Conservation (phyloP, 1,140 invertebrate species). For the Sogatella furcifera region DNA sequence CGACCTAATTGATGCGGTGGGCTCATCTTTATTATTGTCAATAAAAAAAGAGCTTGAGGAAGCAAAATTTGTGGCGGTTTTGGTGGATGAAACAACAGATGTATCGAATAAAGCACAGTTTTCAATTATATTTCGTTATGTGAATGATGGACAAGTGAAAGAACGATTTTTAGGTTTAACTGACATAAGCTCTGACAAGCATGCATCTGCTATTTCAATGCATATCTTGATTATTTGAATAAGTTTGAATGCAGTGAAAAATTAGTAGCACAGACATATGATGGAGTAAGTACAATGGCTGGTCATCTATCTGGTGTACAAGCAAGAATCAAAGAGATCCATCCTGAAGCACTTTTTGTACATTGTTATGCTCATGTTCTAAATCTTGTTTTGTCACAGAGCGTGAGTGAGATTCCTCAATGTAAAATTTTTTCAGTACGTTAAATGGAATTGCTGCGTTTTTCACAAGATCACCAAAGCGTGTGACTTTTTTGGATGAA, state of each 20-base stretch:
- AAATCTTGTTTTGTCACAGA: too few species aligned
- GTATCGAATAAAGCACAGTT: background rate
- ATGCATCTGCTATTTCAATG: background rate
- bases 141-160: background rate
- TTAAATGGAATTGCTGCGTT: too few species aligned
- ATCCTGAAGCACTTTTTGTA: too few species aligned
- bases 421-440: too few species aligned
- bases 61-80: background rate
- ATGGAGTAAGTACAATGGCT: too few species aligned
- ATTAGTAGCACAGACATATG: background rate
- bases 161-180: background rate
- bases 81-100: background rate
- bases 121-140: background rate
- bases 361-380: too few species aligned
- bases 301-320: too few species aligned
- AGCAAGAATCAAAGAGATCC: too few species aligned
- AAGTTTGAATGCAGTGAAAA: background rate
- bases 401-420: too few species aligned
- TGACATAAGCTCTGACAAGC: background rate
- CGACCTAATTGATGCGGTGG: background rate
- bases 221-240: background rate
- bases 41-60: background rate
- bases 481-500: too few species aligned
- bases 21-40: background rate
- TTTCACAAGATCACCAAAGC: too few species aligned